Conservation (phyloP, 1,140 invertebrate species). For the Pogonomyrmex barbatus region DNA sequence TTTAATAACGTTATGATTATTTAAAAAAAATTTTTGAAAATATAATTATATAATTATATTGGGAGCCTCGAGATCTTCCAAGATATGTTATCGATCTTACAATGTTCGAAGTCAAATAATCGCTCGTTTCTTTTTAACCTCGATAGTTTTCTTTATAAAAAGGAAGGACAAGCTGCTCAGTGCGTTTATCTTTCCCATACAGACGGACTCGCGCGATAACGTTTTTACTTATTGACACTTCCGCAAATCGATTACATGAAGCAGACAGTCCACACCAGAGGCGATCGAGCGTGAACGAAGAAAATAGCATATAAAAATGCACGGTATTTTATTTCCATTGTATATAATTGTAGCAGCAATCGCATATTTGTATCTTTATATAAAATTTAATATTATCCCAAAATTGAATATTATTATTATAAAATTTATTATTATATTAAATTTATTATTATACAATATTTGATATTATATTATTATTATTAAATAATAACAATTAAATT, state of each 20-base stretch:
- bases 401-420: too few relatives aligned
- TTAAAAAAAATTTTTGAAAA: not conserved
- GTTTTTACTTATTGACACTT: constrained; percentile 74
- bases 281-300: not conserved
- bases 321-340: not conserved
- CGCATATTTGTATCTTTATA: not conserved
- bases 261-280: not conserved
- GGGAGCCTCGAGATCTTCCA: not conserved
- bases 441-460: too few relatives aligned
- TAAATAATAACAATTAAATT: too few relatives aligned
- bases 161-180: constrained; percentile 67
- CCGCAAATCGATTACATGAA: constrained; percentile 74
- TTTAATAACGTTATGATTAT: not conserved
- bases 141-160: constrained; percentile 65
- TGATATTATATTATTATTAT: too few relatives aligned
- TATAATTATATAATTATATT: not conserved
- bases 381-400: not conserved
- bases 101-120: constrained; percentile 45
- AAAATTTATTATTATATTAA: too few relatives aligned
- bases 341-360: not conserved
- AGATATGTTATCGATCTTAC: constrained; percentile 4
- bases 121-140: constrained; percentile 36
- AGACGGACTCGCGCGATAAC: constrained; percentile 71
- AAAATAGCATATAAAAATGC: constrained; percentile 1
- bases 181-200: constrained; percentile 74